These are phyloP conservation scores for Dexiosoma caninum DNA, from an alignment of 2,888 invertebrate genomes.

Conservation along the genomic window DNA sequence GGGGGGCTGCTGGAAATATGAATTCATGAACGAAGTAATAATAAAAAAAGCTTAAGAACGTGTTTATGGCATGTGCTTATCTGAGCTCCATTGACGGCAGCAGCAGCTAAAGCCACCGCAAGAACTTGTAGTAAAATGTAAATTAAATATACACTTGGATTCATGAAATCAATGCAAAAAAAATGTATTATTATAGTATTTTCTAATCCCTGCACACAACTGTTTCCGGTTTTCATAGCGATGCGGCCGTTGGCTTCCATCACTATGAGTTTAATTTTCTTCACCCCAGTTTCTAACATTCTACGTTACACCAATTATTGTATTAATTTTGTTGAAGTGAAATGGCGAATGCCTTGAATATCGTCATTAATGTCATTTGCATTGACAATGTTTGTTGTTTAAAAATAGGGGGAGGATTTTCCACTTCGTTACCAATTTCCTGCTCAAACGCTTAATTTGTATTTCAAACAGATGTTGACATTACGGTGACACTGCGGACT, in stretches of 20 bases:
- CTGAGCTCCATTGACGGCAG: not conserved
- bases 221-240: constrained; percentile 39
- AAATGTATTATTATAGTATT: constrained; percentile 22
- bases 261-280: constrained; percentile 9
- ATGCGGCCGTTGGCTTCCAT: not conserved
- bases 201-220: constrained; percentile 18
- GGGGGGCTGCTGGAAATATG: constrained; percentile 34
- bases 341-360: not conserved
- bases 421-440: constrained; percentile 15
- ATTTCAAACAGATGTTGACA: not conserved
- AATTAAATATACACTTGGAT: constrained; percentile 5
- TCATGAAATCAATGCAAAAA: constrained; percentile 16
- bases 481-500: not conserved
- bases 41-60: constrained; percentile 32
- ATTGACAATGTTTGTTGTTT: not conserved
- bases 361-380: too few species aligned
- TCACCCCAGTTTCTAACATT: not conserved
- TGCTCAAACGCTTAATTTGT: constrained; percentile 2
- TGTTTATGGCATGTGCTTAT: constrained; percentile 44
- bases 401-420: not conserved
- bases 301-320: not conserved
- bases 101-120: not conserved
- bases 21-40: constrained; percentile 11
- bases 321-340: not conserved
- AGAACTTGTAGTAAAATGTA: not conserved